These are phyloP conservation scores for Bubo scandiacus DNA, from an alignment of 2,113 vertebrate genomes.

Conservation along the genomic window DNA sequence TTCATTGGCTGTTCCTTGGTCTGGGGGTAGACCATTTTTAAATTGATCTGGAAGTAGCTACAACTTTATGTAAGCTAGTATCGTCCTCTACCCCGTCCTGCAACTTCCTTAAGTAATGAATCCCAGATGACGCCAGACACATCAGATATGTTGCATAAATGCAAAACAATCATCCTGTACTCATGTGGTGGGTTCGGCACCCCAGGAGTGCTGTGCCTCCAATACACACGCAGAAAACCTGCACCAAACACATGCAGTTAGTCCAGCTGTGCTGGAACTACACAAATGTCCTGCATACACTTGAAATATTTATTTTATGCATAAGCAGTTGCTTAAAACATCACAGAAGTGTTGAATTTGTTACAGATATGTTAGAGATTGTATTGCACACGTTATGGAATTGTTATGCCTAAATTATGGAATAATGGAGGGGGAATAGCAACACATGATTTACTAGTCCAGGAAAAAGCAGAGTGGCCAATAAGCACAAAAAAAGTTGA, in stretches of 20 bases:
- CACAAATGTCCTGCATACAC: neutral
- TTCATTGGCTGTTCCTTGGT: neutral
- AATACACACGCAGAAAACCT: neutral
- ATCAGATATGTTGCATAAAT: neutral
- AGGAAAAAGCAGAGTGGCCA: neutral
- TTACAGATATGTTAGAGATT: neutral
- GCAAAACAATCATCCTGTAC: neutral
- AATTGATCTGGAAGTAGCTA: neutral
- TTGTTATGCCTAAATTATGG: neutral
- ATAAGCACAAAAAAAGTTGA: neutral
- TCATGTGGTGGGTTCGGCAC: rapidly evolving
- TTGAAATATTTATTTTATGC: neutral
- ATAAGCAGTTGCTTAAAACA: neutral
- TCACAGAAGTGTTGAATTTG: neutral
- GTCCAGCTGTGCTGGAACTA: neutral
- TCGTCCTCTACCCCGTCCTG: rapidly evolving
- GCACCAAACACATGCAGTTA: neutral
- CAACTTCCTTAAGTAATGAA: neutral
- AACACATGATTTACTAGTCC: neutral
- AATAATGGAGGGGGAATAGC: neutral
- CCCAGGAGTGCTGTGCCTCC: neutral
- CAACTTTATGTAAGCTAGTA: neutral
- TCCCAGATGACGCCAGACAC: neutral
- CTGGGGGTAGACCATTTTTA: neutral
- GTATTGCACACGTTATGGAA: neutral